Evolutionary conservation across 2,113 vertebrate species (phyloP).

Genomic region (Cercopithecus mona): DNA sequence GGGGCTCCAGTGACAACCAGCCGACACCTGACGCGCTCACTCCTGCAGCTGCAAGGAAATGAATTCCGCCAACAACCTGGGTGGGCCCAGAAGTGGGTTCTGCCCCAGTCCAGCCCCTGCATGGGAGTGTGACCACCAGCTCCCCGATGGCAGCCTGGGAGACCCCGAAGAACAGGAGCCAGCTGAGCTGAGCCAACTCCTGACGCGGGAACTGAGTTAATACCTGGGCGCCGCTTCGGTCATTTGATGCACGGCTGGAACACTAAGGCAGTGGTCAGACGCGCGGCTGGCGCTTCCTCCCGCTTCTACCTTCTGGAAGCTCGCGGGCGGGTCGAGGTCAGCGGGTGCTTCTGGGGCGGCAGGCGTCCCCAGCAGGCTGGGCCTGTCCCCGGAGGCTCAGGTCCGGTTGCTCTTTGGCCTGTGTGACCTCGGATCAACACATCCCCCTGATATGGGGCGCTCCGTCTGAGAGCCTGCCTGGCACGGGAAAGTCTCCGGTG

Average conservation of each 20-base stretch:
- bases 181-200: not conserved
- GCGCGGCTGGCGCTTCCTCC: not conserved
- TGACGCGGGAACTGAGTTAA: not conserved
- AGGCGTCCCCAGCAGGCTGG: not conserved
- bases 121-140: no score
- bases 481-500: accelerated
- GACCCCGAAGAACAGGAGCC: not conserved
- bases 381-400: not conserved
- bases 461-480: accelerated
- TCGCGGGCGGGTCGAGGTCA: accelerated
- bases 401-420: no score
- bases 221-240: no score
- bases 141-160: not conserved
- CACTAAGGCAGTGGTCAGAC: no score
- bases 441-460: not conserved
- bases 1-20: not conserved
- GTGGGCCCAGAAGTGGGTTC: not conserved
- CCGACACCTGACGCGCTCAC: not conserved
- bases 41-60: not conserved
- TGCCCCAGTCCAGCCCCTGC: no score
- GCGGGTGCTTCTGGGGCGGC: not conserved
- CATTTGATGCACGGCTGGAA: no score
- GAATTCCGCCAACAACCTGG: no score
- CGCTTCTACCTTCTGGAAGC: no score
- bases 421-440: no score